Base-by-base conservation (phyloP, 92 coral and sea anemone species). In the Palythoa grandis region DNA sequence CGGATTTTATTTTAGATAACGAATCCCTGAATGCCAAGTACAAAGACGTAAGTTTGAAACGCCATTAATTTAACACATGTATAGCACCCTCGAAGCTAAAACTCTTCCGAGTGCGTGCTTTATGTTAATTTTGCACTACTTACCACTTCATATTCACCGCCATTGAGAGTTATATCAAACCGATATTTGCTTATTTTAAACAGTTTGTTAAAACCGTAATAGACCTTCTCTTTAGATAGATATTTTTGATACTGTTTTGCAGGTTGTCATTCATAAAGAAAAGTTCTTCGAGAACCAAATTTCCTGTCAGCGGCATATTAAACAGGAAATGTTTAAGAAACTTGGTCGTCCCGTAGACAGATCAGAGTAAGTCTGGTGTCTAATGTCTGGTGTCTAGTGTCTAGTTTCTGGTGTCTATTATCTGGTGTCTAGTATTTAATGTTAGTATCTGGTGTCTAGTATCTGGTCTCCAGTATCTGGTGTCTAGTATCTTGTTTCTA, bases 281-380 rank as follows among this genome's bases (percentile, higher is more conserved):
- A 84, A 77, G 61, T 91, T 87, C 52, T 91, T 91, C 29, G 73
- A 87, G 69, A 91, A 91, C 75, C 86, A 87, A 73, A 37, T 91
- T 14, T 60, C 71, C 48, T 70, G 83, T n/a, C 84, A 83, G 22
- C 88, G 56, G 86, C 52, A 72, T 29, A 53, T 74, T 29, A 86
- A 86, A 60, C 65, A 85, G 38, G 63, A 83, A 56, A 78, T 71
- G 77, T 91, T 92, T 72, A 84, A 83, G 7, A 92, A 84, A 37
- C 90, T 91, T 15, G 90, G 88, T 72, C 78, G 84, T 19, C 87
- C 90, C 1, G 95, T 95, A 48, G 96, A 93, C 84, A 93, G 89
- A 87, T 39, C 90, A 78, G 94, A 88, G 98, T 96, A 88, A 86
- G 98, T 54, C 53, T 11, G 0, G 38, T 9, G 12, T 9, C 19